Evolutionary conservation across 2,113 vertebrate species (phyloP).

Genomic region (Tringa solitaria): DNA sequence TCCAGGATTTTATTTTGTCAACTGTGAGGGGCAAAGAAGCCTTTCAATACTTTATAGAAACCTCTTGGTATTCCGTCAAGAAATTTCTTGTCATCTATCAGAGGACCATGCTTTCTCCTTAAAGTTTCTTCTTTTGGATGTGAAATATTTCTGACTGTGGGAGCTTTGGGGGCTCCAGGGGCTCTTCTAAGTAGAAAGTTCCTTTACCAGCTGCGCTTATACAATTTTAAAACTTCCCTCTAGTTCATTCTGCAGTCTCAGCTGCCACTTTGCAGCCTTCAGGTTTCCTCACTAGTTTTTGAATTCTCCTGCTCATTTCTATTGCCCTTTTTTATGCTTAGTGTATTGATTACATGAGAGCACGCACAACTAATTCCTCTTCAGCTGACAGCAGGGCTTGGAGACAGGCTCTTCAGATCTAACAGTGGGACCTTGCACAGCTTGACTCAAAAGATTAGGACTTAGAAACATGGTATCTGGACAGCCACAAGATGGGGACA

Average conservation of each 20-base stretch:
- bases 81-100: slow-evolving; percentile 12
- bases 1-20: slow-evolving; percentile 16
- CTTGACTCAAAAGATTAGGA: neutral
- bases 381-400: neutral
- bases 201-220: neutral
- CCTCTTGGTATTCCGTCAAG: neutral
- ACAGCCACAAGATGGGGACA: slow-evolving; percentile 65
- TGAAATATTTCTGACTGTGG: neutral
- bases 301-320: neutral
- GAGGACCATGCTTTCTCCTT: neutral
- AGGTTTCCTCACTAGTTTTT: neutral
- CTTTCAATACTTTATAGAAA: neutral
- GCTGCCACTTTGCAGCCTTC: neutral
- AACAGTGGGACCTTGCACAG: neutral
- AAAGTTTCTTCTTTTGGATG: neutral
- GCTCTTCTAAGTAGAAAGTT: neutral
- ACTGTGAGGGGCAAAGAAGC: neutral
- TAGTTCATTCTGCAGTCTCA: neutral
- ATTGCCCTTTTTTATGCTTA: neutral
- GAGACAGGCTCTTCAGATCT: neutral
- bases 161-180: neutral
- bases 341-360: neutral
- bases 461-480: neutral
- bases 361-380: neutral
- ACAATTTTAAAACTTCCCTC: neutral